Conservation (phyloP, 2,113 vertebrate genomes). For the Onychorhynchus coronatus region DNA sequence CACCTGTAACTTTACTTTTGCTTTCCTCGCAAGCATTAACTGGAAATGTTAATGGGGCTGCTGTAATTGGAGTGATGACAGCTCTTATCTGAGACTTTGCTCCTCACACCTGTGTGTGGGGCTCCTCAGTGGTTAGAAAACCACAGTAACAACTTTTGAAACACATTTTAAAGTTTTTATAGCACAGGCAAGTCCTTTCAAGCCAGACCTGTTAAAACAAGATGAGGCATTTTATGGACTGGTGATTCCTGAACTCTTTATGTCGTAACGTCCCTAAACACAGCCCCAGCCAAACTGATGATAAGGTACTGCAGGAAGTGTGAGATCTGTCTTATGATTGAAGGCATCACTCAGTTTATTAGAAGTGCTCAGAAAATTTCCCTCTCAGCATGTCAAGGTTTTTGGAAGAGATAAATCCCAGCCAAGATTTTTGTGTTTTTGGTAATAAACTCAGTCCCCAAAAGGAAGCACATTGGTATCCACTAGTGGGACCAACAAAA, state of each 20-base stretch:
- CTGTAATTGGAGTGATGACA: background rate
- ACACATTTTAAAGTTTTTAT: background rate
- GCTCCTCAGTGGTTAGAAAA: background rate
- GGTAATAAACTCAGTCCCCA: background rate
- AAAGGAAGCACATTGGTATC: fast-evolving
- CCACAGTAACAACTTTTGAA: background rate
- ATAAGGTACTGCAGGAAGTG: background rate
- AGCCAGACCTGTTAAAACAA: background rate
- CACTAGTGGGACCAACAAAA: background rate
- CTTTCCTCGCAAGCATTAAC: background rate
- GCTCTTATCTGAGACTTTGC: background rate
- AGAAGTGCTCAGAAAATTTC: background rate
- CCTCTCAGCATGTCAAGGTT: background rate
- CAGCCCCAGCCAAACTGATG: background rate
- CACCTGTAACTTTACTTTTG: background rate
- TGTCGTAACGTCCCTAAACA: background rate
- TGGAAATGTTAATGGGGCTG: background rate
- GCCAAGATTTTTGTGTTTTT: background rate
- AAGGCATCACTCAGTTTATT: background rate
- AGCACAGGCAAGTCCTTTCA: background rate
- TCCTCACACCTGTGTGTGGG: background rate
- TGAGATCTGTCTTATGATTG: background rate
- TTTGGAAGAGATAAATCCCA: background rate
- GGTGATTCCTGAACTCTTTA: background rate
- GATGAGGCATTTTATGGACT: background rate